Evolutionary conservation across 2,113 vertebrate genomes (phyloP), one percentile per base, ranked within the genome.

Genomic region (Galemys pyrenaicus): DNA sequence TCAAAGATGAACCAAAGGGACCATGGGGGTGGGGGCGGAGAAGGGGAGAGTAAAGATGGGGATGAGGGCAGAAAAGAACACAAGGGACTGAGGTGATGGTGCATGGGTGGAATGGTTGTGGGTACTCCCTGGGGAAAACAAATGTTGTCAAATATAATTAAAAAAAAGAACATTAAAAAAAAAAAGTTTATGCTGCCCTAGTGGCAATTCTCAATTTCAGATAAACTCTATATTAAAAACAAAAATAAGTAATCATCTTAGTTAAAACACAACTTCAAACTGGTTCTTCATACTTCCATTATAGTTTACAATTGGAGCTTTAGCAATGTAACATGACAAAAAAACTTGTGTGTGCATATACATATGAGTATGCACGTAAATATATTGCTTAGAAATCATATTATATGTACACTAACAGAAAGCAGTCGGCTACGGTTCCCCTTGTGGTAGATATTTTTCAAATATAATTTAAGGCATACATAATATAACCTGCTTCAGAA

Each of bases 401-500:
- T 39, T n/a, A 83, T 37, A 82, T 15, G 67, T 30, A 80, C 58
- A 93, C 46, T 60, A 91, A 90, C 4, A 80, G 35, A 83, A 75
- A 37, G 19, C 15, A 77, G 35, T 9, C 77, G 44, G 22, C 58
- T 65, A 56, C 7, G 60, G 73, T 56, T 80, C 9, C 19, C 17
- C 11, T 32, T 62, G 6, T 51, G 46, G 65, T 77, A 35, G 62
- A 56, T 89, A 85, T 30, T 96, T 94, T 80, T 93, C 86, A 92
- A 91, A 93, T 32, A 44, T 49, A 78, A 78, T 74, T 71, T 64
- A 58, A 93, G 54, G 92, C 65, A 87, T 37, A 26, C 39, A 62
- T 95, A 90, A 73, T 87, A 81, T 96, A 92, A 68, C 28, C 49
- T 89, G 51, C 84, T 91, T 97, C 44, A 87, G 44, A 93, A 95